Evolutionary conservation across 2,888 invertebrate species (phyloP).

Genomic region (Drosophila helvetica): DNA sequence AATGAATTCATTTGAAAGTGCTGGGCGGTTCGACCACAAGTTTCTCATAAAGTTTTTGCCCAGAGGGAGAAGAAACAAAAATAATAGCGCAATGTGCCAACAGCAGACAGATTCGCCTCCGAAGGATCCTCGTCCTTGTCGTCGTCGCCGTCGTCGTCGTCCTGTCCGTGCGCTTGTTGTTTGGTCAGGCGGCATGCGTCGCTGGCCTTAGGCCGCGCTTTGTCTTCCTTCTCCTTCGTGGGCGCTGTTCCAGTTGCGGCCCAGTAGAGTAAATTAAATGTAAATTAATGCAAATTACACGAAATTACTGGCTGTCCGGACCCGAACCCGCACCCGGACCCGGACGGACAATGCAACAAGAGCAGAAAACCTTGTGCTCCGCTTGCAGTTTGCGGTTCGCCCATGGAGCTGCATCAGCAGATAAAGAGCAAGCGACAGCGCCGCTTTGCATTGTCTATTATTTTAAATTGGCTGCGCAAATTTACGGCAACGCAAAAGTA

Average conservation of each 20-base stretch:
- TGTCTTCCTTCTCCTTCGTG: constrained; percentile 17
- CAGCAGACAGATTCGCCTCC: constrained; percentile 18
- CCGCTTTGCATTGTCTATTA: constrained; percentile 65
- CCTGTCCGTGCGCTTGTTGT: constrained; percentile 19
- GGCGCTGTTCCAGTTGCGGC: constrained; percentile 1
- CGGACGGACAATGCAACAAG: constrained; percentile 41
- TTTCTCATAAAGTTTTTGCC: constrained; percentile 46
- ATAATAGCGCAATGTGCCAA: constrained; percentile 20
- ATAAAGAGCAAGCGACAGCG: constrained; percentile 60
- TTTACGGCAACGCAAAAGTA: constrained; percentile 73
- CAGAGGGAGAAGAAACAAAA: constrained; percentile 18
- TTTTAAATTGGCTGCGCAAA: constrained; percentile 74
- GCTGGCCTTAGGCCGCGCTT: constrained; percentile 60
- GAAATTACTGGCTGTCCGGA: constrained; percentile 58
- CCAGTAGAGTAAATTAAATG: constrained; percentile 71
- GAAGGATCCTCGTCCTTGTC: constrained; percentile 57
- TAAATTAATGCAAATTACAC: constrained; percentile 79
- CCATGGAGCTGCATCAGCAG: constrained; percentile 51
- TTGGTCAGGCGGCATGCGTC: constrained; percentile 62
- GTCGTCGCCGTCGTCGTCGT: not conserved
- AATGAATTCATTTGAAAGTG: constrained; percentile 70
- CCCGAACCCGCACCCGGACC: constrained; percentile 14
- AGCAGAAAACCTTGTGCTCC: constrained; percentile 25
- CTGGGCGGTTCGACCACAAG: constrained; percentile 47
- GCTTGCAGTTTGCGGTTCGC: constrained; percentile 25